Conservation (phyloP, 2,888 invertebrate species). For the Nowickia ferox region DNA sequence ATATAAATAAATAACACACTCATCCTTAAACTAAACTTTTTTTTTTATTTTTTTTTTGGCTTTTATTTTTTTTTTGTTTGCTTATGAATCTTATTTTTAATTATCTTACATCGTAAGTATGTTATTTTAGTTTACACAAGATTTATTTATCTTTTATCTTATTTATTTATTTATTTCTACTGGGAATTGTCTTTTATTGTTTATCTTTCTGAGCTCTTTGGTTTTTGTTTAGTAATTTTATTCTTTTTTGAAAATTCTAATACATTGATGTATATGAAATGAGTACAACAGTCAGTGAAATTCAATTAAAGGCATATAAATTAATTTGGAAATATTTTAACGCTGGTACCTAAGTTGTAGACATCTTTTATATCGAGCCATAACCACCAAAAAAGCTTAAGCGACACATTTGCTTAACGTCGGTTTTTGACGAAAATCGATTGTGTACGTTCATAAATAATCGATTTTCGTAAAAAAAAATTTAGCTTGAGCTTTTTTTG, state of each 20-base stretch:
- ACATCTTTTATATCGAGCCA: too few species aligned
- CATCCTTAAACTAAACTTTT: background rate
- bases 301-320: background rate
- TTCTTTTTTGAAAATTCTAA: background rate
- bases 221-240: conserved; percentile 8
- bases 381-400: too few species aligned
- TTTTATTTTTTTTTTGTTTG: conserved; percentile 10
- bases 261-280: background rate
- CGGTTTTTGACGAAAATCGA: too few species aligned
- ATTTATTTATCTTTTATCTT: conserved; percentile 64
- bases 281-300: conserved; percentile 16
- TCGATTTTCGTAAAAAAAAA: too few species aligned
- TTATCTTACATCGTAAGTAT: conserved; percentile 41
- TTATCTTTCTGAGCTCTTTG: conserved; percentile 64
- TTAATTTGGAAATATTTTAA: background rate
- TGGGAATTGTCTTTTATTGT: conserved; percentile 68
- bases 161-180: conserved; percentile 72
- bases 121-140: conserved; percentile 36
- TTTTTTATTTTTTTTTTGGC: conserved; percentile 21
- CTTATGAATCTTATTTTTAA: conserved; percentile 45
- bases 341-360: too few species aligned
- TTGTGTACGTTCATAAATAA: too few species aligned
- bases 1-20: background rate
- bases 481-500: too few species aligned
- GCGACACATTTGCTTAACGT: too few species aligned